phyloP scores from a whole-genome alignment of 1,140 invertebrate species.

The Lethocerus indicus region DNA sequence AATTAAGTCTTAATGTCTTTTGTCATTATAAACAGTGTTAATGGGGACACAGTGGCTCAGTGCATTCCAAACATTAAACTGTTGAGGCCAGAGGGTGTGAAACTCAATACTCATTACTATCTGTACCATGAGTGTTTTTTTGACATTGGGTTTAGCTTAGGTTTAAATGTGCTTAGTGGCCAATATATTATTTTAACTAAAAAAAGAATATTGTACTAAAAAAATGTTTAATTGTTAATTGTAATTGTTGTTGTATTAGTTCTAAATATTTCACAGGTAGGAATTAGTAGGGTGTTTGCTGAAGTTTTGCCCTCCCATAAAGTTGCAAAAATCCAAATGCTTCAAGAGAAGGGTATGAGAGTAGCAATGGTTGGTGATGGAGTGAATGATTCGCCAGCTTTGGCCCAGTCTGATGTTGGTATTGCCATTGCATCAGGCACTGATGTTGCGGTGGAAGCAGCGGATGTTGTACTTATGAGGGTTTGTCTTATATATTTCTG shows the following conservation, averaged over 20 bases:
- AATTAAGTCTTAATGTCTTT: no score
- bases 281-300: conserved; percentile 86
- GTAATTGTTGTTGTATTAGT: not conserved
- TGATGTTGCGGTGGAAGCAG: conserved; percentile 98
- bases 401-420: conserved; percentile 94
- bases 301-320: conserved; percentile 98
- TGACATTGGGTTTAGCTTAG: no score
- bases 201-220: no score
- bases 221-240: no score
- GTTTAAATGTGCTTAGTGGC: not conserved
- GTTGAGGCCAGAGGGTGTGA: no score
- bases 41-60: no score
- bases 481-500: conserved; percentile 29
- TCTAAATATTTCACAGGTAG: conserved; percentile 42
- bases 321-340: conserved; percentile 79
- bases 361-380: conserved; percentile 96
- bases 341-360: conserved; percentile 39
- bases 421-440: conserved; percentile 98
- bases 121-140: no score
- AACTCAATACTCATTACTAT: no score
- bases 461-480: conserved; percentile 93
- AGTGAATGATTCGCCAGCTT: conserved; percentile 94
- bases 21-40: no score
- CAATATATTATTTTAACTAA: not conserved
- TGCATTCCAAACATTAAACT: no score